These are phyloP conservation scores for Psittacula derbiana DNA, from an alignment of 2,797 vertebrate species.

Conservation along the genomic window DNA sequence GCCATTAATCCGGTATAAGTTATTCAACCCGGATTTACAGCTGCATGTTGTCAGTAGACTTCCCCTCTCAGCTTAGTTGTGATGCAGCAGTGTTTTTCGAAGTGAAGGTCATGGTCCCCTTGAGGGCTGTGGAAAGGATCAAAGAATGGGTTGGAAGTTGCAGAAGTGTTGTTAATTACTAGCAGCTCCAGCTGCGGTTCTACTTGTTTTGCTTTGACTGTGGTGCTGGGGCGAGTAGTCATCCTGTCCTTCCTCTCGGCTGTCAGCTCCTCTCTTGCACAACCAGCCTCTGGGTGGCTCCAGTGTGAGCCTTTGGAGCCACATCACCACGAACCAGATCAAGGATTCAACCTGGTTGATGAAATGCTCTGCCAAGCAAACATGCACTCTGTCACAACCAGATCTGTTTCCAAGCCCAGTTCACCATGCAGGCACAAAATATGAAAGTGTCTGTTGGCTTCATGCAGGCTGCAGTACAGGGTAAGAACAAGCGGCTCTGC, in stretches of 20 bases:
- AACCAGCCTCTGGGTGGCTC: not conserved
- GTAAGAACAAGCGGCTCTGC: not conserved
- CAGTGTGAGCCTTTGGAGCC: fast-evolving
- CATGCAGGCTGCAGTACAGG: not conserved
- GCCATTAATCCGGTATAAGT: not conserved
- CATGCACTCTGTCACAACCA: not conserved
- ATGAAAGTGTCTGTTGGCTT: not conserved
- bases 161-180: not conserved
- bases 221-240: fast-evolving
- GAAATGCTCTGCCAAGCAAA: not conserved
- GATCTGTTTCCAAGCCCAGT: not conserved
- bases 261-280: not conserved
- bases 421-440: not conserved
- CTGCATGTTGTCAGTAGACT: not conserved
- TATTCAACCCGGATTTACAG: conserved; percentile 9
- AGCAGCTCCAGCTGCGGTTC: not conserved
- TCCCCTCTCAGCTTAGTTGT: not conserved
- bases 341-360: fast-evolving
- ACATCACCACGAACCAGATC: not conserved
- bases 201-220: not conserved
- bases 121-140: not conserved
- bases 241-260: not conserved
- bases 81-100: not conserved
- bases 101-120: not conserved
- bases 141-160: not conserved